Conservation (phyloP, 2,888 invertebrate genomes). For the Dynastes maya region DNA sequence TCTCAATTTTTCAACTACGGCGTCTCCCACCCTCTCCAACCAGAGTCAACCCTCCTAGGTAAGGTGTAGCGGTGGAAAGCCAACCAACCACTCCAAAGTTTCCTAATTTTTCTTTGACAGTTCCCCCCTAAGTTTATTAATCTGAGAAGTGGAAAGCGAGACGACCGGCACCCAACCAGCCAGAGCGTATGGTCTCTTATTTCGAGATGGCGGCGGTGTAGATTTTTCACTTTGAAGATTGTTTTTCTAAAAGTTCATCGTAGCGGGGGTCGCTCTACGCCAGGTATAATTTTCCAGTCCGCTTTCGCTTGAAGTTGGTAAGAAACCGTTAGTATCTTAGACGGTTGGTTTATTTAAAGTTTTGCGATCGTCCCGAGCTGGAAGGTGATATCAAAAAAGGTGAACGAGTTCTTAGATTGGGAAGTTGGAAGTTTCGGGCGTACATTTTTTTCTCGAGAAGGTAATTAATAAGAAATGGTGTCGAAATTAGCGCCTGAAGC, state of each 20-base stretch:
- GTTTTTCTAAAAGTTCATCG: slow-evolving; percentile 60
- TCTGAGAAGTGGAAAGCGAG: slow-evolving; percentile 56
- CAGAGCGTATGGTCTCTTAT: neutral
- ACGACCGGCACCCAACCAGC: slow-evolving; percentile 15
- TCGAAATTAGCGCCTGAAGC: neutral
- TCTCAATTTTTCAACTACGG: slow-evolving; percentile 7
- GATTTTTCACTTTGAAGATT: slow-evolving; percentile 55
- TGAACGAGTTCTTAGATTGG: neutral
- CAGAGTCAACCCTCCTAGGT: neutral
- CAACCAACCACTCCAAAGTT: slow-evolving; percentile 57
- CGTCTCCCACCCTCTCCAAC: neutral
- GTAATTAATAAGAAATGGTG: neutral
- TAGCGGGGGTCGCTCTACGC: slow-evolving; percentile 49
- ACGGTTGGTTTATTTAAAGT: slow-evolving; percentile 1
- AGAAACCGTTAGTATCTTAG: neutral
- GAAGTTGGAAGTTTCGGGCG: neutral
- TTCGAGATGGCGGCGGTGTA: slow-evolving; percentile 29
- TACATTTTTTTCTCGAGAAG: neutral
- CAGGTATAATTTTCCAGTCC: neutral
- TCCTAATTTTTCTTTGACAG: slow-evolving; percentile 64
- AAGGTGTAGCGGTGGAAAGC: neutral
- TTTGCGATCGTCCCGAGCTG: neutral
- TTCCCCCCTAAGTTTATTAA: slow-evolving; percentile 63
- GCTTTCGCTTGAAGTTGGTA: neutral
- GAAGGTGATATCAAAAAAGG: neutral